These are phyloP conservation scores for Silurus glanis DNA, from an alignment of 2,113 vertebrate genomes.

Conservation along the genomic window DNA sequence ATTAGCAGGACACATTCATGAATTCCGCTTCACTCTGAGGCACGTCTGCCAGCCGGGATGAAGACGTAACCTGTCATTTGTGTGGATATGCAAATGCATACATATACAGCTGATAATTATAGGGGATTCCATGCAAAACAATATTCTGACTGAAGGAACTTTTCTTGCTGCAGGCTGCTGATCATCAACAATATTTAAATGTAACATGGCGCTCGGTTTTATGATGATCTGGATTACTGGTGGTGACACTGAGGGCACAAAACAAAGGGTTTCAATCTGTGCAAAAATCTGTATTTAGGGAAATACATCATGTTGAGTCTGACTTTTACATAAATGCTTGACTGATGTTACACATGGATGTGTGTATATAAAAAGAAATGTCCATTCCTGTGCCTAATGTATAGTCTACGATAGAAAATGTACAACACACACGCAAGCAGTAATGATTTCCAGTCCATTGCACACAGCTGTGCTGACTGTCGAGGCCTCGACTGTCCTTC, in stretches of 20 bases:
- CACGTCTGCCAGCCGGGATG: constrained; percentile 72
- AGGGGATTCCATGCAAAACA: constrained; percentile 69
- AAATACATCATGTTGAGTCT: background rate
- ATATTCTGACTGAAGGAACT: constrained; percentile 70
- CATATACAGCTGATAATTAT: constrained; percentile 72
- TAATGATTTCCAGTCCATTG: constrained; percentile 44
- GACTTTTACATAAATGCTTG: constrained; percentile 31
- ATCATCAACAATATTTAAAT: constrained; percentile 62
- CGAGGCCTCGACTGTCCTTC: constrained; percentile 14
- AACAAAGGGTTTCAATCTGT: background rate
- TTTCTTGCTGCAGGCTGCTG: constrained; percentile 65
- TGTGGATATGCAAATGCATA: constrained; percentile 70
- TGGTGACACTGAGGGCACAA: constrained; percentile 59
- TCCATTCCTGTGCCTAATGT: background rate
- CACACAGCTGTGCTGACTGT: constrained; percentile 41
- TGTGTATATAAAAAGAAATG: background rate
- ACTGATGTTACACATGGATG: constrained; percentile 35
- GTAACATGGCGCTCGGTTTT: constrained; percentile 68
- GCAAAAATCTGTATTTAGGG: constrained; percentile 29
- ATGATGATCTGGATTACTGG: constrained; percentile 69
- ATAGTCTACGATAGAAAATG: constrained; percentile 34
- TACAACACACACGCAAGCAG: background rate
- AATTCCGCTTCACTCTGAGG: constrained; percentile 74
- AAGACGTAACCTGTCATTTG: constrained; percentile 71
- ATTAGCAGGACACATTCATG: constrained; percentile 77